These are phyloP conservation scores for Drosophila suzukii DNA, from an alignment of 1,140 invertebrate species.

Conservation along the genomic window DNA sequence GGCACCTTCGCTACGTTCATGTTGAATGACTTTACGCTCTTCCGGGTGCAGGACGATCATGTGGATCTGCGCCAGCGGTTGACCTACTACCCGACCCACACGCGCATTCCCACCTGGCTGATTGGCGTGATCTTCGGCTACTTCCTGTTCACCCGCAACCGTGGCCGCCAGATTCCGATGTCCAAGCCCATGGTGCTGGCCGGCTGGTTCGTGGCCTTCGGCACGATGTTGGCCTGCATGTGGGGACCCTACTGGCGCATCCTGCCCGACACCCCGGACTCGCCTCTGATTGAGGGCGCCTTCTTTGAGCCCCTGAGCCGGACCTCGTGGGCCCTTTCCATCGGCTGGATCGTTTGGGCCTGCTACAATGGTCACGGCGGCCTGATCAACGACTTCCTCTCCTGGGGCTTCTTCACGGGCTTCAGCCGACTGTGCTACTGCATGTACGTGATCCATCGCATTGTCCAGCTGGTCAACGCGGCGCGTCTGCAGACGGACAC, in stretches of 20 bases:
- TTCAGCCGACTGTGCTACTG: conserved; percentile 89
- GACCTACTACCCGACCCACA: conserved; percentile 83
- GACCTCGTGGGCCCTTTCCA: conserved; percentile 87
- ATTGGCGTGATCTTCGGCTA: conserved; percentile 87
- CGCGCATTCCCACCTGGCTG: conserved; percentile 86
- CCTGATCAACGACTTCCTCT: conserved; percentile 87
- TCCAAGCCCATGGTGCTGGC: conserved; percentile 63
- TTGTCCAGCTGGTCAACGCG: conserved; percentile 77
- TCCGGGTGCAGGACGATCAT: conserved; percentile 77
- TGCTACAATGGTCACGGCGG: conserved; percentile 90
- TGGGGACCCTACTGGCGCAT: conserved; percentile 87
- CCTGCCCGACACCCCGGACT: conserved; percentile 85
- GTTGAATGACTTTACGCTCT: conserved; percentile 85
- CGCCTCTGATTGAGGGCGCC: conserved; percentile 88
- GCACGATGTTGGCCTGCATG: conserved; percentile 84
- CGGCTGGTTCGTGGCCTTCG: conserved; percentile 84
- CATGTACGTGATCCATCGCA: conserved; percentile 88
- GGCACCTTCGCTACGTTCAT: conserved; percentile 88
- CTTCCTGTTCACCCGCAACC: conserved; percentile 80
- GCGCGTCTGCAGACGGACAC: conserved; percentile 67
- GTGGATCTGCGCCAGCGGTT: conserved; percentile 82
- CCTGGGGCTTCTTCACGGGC: conserved; percentile 88
- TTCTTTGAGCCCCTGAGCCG: conserved; percentile 88
- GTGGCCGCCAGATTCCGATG: conserved; percentile 73
- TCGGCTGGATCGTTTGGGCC: conserved; percentile 89